Conservation (phyloP, 2,797 vertebrate genomes). For the Huso huso region DNA sequence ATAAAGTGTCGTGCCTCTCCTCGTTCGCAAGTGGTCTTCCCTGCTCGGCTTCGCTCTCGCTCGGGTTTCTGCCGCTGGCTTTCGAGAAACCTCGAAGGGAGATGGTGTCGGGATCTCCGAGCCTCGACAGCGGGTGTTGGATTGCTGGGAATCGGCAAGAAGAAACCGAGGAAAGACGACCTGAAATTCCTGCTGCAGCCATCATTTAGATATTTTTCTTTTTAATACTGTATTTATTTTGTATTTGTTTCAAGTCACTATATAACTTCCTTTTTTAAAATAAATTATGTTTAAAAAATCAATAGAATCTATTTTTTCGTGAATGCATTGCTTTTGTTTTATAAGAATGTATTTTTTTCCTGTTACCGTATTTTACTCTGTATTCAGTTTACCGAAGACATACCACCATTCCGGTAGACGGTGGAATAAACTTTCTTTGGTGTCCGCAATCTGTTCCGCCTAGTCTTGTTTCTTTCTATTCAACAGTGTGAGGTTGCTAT, state of each 20-base stretch:
- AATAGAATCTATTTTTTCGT: too few relatives aligned
- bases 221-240: too few relatives aligned
- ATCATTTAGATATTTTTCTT: background rate
- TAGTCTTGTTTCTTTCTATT: constrained; percentile 24
- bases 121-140: constrained; percentile 32
- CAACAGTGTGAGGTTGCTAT: constrained; percentile 29
- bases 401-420: background rate
- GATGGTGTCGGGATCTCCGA: constrained; percentile 28
- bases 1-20: constrained; percentile 17
- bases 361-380: too few relatives aligned
- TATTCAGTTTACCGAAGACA: too few relatives aligned
- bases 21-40: constrained; percentile 18
- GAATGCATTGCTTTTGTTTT: too few relatives aligned
- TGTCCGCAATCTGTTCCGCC: constrained; percentile 6
- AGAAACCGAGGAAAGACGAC: constrained; percentile 18
- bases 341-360: too few relatives aligned
- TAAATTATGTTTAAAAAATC: too few relatives aligned
- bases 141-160: constrained; percentile 23
- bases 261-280: too few relatives aligned
- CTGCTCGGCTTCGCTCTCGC: constrained; percentile 2
- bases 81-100: constrained; percentile 30
- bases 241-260: too few relatives aligned
- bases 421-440: constrained; percentile 7
- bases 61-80: background rate
- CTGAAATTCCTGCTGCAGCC: constrained; percentile 17